These are phyloP conservation scores for Luscinia luscinia DNA, from an alignment of 2,797 vertebrate genomes.

Conservation along the genomic window DNA sequence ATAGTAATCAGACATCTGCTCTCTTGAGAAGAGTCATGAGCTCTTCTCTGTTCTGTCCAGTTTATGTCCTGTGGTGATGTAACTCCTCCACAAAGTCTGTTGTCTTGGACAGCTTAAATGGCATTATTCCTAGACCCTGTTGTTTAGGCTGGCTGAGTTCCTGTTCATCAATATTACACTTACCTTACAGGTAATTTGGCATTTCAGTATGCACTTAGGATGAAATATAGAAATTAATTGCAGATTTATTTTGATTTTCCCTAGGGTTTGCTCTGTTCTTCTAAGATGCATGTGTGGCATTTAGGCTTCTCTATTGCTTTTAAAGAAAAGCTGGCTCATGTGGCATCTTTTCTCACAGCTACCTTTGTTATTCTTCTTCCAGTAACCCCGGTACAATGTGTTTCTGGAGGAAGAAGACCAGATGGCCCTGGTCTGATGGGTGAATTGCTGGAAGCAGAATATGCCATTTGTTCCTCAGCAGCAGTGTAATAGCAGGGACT, in stretches of 20 bases:
- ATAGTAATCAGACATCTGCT: constrained; percentile 39
- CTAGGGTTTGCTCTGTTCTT: background rate
- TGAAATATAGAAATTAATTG: background rate
- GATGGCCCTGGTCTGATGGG: background rate
- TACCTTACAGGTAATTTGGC: background rate
- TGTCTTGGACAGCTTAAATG: constrained; percentile 31
- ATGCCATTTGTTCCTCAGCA: background rate
- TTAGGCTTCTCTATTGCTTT: background rate
- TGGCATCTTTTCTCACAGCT: background rate
- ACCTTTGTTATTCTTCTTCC: background rate
- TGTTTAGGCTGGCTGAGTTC: constrained; percentile 19
- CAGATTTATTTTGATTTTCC: background rate
- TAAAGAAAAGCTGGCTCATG: background rate
- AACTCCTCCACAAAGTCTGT: constrained; percentile 61
- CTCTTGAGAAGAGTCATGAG: constrained; percentile 23
- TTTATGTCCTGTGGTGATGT: constrained; percentile 34
- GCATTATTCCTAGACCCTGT: constrained; percentile 11
- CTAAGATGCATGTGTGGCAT: background rate
- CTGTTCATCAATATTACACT: background rate
- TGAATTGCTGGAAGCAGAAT: background rate
- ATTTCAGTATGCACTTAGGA: background rate
- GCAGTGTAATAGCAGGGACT: background rate
- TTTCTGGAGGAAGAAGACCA: background rate
- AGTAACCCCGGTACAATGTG: background rate
- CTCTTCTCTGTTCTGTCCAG: constrained; percentile 36